Base-by-base conservation (phyloP, 2,113 vertebrate species). In the Sebastes fasciatus region DNA sequence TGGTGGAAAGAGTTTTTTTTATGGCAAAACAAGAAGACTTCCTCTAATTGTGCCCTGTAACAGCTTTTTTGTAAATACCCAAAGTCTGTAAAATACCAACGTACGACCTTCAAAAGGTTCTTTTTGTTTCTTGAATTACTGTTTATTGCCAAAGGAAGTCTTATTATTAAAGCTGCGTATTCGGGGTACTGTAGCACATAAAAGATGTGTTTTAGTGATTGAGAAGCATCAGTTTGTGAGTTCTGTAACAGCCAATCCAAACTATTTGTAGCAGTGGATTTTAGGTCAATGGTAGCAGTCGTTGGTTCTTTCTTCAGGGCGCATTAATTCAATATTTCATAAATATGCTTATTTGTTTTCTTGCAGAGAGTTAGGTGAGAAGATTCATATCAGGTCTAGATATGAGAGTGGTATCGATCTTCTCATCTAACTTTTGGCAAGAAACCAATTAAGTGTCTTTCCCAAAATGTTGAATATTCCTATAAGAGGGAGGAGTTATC, bases 141-240 rank as follows among this genome's bases (percentile, higher is more conserved):
- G 75, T 88, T 75, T 65, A 4, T 85, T 92, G 90, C 90, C 91
- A 93, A 91, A 92, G 85, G 74, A 76, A 70, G 71, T 86, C 43
- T 72, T 77, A 64, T 88, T 21, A 48, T 86, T 76, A 73, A 86
- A 86, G 81, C 67, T 79, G 73, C 63, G 54, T 75, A 34, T 80
- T 83, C 1, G 77, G 45, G 76, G 42, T 78, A 42, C 85, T 69
- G 66, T 75, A 86, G 84, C 85, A 76, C 71, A 83, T 67, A 1
- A 68, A 57, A 76, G 2, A 71, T 5, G 16, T 76, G 12, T 58
- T 63, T 74, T 46, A 60, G 72, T 61, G 49, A 23, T 14, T 9
- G 9, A 64, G 43, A 52, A 54, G 19, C 42, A 23, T 74, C 49
- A 8, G 16, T 49, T 26, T 71, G 75, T 77, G 46, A 77, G 54